A percentile compares a stretch with the other conserved stretches of the same genome.
Evolutionary conservation across 2,113 vertebrate species (phyloP).

Genomic region (Chloropsis cyanopogon): DNA sequence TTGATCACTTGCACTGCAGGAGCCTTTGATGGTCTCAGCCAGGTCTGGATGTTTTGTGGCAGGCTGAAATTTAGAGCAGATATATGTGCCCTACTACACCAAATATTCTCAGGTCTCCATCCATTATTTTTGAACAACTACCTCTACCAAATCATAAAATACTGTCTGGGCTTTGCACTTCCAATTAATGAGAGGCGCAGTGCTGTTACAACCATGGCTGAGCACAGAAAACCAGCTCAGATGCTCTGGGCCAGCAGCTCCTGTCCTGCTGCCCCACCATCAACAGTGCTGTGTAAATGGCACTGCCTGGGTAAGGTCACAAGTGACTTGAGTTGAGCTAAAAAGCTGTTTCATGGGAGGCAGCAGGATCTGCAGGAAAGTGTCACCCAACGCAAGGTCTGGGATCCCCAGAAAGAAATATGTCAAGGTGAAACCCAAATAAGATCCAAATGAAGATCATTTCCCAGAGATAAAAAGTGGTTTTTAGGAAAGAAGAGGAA

Average conservation of each 20-base stretch:
- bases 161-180: neutral
- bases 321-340: neutral
- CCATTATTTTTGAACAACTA: neutral
- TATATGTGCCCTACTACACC: neutral
- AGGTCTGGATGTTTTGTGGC: neutral
- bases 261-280: neutral
- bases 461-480: neutral
- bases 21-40: neutral
- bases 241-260: neutral
- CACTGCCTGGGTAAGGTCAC: neutral
- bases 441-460: neutral
- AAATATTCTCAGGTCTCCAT: neutral
- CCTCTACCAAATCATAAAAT: neutral
- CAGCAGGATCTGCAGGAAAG: neutral
- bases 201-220: neutral
- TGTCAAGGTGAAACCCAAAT: neutral
- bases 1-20: neutral
- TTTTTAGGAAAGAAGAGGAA: neutral
- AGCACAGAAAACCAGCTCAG: neutral
- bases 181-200: neutral
- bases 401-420: neutral
- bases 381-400: neutral
- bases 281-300: neutral
- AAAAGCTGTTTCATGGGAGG: neutral
- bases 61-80: neutral